phyloP scores from a whole-genome alignment of 1,140 invertebrate species.

The Harpegnathos saltator region DNA sequence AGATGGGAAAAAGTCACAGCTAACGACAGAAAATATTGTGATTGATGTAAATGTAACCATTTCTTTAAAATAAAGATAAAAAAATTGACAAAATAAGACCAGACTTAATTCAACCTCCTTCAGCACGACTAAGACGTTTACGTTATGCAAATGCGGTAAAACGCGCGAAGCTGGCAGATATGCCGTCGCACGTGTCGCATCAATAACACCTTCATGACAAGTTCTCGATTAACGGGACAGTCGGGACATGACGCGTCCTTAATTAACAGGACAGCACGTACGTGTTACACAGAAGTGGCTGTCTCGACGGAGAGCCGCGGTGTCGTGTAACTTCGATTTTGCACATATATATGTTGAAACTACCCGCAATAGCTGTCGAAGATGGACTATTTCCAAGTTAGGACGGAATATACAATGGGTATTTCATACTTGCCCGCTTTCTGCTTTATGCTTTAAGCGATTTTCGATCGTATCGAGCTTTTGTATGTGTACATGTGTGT shows the following conservation, averaged over 20 bases:
- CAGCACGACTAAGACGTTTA: background rate
- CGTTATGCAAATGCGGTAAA: background rate
- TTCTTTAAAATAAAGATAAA: too few species aligned
- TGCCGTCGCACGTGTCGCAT: background rate
- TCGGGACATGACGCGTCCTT: background rate
- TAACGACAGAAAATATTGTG: too few species aligned
- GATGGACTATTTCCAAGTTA: too few species aligned
- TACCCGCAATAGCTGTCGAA: too few species aligned
- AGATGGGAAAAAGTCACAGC: too few species aligned
- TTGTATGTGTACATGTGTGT: too few species aligned
- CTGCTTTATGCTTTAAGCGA: background rate
- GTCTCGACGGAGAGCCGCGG: background rate
- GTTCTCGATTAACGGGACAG: constrained; percentile 33
- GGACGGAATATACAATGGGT: too few species aligned
- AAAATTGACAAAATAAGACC: too few species aligned
- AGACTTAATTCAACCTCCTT: too few species aligned
- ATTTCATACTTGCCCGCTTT: background rate
- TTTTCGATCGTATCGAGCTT: background rate
- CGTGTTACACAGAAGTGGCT: background rate
- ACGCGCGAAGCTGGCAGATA: background rate
- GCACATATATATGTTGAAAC: too few species aligned
- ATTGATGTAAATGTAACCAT: too few species aligned
- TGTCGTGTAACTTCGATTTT: background rate
- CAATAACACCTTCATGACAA: constrained; percentile 10
- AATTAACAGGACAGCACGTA: constrained; percentile 16